These are phyloP conservation scores for Xanthia icteritia DNA, from an alignment of 2,888 invertebrate genomes.

Conservation along the genomic window DNA sequence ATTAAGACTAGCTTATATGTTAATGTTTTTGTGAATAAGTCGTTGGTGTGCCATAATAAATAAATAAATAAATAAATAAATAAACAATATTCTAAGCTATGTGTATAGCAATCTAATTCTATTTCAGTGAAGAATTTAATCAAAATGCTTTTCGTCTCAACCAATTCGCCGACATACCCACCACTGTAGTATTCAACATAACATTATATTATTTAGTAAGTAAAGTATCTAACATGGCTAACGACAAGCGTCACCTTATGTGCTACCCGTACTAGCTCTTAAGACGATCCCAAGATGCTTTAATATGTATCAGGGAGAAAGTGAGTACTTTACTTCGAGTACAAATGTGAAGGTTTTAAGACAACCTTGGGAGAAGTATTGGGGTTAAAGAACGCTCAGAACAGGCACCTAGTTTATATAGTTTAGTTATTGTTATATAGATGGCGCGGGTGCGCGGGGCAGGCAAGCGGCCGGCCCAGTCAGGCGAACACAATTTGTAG, in stretches of 20 bases:
- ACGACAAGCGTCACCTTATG: constrained; percentile 25
- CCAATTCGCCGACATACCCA: background rate
- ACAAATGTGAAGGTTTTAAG: constrained; percentile 41
- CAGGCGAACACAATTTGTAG: constrained; percentile 85
- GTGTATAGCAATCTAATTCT: constrained; percentile 29
- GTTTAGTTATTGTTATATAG: constrained; percentile 62
- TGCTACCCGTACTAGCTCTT: constrained; percentile 25
- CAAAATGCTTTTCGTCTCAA: constrained; percentile 18
- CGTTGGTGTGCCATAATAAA: too few species aligned
- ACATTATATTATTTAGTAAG: constrained; percentile 24
- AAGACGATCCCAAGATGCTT: constrained; percentile 15
- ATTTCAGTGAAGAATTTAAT: constrained; percentile 49
- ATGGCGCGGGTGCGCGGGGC: constrained; percentile 66
- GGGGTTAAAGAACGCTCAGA: constrained; percentile 52
- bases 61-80: too few species aligned
- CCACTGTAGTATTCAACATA: constrained; percentile 5
- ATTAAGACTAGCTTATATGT: too few species aligned
- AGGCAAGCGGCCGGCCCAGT: constrained; percentile 72
- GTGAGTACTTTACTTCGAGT: constrained; percentile 36
- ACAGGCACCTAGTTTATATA: constrained; percentile 53
- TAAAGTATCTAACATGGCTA: background rate
- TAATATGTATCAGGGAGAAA: constrained; percentile 44
- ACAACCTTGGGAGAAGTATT: constrained; percentile 49
- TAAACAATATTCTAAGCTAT: constrained; percentile 31
- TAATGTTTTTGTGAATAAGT: too few species aligned